Evolutionary conservation across 2,113 vertebrate genomes (phyloP).

Genomic region (Diphyllodes magnificus): DNA sequence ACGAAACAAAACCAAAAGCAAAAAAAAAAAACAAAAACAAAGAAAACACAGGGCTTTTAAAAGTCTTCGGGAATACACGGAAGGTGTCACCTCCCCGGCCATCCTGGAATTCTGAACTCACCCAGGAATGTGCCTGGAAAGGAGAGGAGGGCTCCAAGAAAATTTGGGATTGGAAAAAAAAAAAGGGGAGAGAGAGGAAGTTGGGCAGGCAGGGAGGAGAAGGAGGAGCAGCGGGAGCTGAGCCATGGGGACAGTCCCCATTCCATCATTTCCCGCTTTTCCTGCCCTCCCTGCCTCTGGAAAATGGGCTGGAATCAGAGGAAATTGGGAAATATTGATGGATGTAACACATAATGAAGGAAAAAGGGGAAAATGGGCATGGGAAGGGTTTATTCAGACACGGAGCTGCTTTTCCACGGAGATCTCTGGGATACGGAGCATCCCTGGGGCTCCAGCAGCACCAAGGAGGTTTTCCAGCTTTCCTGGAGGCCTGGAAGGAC

Average conservation of each 20-base stretch:
- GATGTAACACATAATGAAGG: background rate
- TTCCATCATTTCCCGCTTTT: background rate
- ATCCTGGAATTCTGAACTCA: background rate
- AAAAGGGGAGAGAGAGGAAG: background rate
- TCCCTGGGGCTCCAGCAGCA: background rate
- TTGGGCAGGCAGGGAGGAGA: background rate
- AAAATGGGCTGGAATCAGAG: background rate
- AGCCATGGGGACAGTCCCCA: fast-evolving
- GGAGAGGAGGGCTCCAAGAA: background rate
- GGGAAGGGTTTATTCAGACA: background rate
- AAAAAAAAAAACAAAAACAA: background rate
- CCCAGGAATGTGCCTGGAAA: background rate
- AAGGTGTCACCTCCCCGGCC: background rate
- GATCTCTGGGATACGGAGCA: fast-evolving
- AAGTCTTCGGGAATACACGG: background rate
- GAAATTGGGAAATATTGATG: background rate
- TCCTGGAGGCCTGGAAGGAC: background rate
- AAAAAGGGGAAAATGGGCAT: background rate
- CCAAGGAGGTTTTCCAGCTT: background rate
- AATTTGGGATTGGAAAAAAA: background rate
- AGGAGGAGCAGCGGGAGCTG: background rate
- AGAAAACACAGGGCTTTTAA: background rate
- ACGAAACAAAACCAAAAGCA: background rate
- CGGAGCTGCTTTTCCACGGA: background rate
- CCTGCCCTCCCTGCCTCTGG: background rate